Conservation (phyloP, 2,797 vertebrate genomes). For the Percopsis omiscomaycus region DNA sequence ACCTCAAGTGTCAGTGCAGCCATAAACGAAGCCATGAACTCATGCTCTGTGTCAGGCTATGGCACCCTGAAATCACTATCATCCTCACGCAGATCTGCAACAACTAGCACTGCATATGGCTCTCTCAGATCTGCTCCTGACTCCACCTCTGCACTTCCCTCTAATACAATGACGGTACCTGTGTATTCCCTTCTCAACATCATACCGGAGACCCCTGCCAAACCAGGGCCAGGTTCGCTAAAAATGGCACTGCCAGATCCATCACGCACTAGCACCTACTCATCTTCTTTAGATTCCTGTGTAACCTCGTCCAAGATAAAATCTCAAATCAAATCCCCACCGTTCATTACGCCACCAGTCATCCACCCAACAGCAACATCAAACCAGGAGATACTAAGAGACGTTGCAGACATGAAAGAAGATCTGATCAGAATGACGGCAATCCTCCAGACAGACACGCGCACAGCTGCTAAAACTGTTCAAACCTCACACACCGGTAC, state of each 20-base stretch:
- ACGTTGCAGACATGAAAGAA: slow-evolving; percentile 99
- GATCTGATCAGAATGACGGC: slow-evolving; percentile 98
- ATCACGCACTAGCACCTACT: slow-evolving; percentile 75
- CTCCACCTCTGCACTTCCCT: slow-evolving; percentile 82
- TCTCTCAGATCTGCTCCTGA: slow-evolving; percentile 83
- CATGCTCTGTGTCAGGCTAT: slow-evolving; percentile 83
- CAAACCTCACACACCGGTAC: slow-evolving; percentile 83
- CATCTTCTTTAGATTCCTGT: slow-evolving; percentile 77
- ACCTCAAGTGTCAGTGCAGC: slow-evolving; percentile 82
- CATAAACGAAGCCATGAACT: slow-evolving; percentile 84
- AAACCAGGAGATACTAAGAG: slow-evolving; percentile 96
- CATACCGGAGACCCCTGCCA: slow-evolving; percentile 87
- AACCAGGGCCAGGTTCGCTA: slow-evolving; percentile 77
- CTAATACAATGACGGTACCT: slow-evolving; percentile 89
- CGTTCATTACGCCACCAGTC: slow-evolving; percentile 89
- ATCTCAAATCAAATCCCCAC: slow-evolving; percentile 88
- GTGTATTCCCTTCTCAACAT: slow-evolving; percentile 94
- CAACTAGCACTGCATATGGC: slow-evolving; percentile 86
- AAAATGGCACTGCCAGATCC: slow-evolving; percentile 84
- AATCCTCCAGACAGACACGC: slow-evolving; percentile 92
- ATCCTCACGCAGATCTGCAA: slow-evolving; percentile 85
- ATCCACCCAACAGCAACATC: slow-evolving; percentile 87
- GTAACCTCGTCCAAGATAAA: slow-evolving; percentile 81
- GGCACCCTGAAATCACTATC: slow-evolving; percentile 88
- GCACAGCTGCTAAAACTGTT: slow-evolving; percentile 84